These are phyloP conservation scores for Gymnocephalus cernua DNA, from an alignment of 2,113 vertebrate species.

Conservation along the genomic window DNA sequence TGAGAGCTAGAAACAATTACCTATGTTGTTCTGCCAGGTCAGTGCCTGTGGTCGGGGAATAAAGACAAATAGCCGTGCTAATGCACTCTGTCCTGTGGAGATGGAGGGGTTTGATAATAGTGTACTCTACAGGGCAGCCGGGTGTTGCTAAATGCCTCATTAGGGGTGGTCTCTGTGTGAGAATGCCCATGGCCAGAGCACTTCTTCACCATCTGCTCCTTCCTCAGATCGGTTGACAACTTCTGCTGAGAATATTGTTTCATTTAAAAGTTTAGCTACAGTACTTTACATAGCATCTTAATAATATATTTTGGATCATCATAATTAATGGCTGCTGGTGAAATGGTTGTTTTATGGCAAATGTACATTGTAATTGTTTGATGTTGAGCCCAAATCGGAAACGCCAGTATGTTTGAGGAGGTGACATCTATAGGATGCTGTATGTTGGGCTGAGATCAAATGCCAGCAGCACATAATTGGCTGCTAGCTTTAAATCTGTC, in stretches of 20 bases:
- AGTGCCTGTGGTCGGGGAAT: constrained; percentile 75
- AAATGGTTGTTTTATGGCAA: not conserved
- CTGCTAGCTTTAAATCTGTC: constrained; percentile 67
- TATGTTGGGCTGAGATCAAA: constrained; percentile 40
- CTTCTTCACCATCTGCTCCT: constrained; percentile 66
- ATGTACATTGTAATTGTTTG: not conserved
- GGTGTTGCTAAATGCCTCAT: constrained; percentile 78
- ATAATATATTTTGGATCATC: not conserved
- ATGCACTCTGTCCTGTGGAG: constrained; percentile 76
- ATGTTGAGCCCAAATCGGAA: constrained; percentile 1
- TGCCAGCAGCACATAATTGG: constrained; percentile 14
- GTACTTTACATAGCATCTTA: not conserved
- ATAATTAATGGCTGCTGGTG: not conserved
- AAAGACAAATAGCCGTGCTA: constrained; percentile 74
- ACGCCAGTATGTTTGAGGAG: constrained; percentile 12
- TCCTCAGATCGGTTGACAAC: constrained; percentile 39
- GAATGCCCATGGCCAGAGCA: constrained; percentile 60
- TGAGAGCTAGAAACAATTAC: constrained; percentile 79
- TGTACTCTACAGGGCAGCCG: constrained; percentile 66
- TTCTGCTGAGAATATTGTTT: constrained; percentile 6
- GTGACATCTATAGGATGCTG: constrained; percentile 17
- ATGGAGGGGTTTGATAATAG: constrained; percentile 74
- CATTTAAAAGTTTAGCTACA: constrained; percentile 8
- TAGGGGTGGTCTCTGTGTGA: constrained; percentile 73
- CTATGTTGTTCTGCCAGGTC: constrained; percentile 77